Conservation (phyloP, 2,797 vertebrate genomes). For the Pseudopleuronectes americanus region DNA sequence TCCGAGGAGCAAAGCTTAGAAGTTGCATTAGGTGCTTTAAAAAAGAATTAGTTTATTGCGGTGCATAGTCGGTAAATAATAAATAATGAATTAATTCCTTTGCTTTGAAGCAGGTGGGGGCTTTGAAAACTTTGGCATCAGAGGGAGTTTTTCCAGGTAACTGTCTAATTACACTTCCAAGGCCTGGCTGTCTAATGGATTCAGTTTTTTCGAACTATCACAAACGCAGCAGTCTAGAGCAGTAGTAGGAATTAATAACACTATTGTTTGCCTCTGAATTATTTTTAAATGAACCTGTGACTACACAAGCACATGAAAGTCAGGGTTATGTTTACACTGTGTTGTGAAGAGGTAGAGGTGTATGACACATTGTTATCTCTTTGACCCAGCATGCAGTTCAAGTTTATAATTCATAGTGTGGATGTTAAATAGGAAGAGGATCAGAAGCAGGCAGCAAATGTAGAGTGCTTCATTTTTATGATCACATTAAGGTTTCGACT, state of each 20-base stretch:
- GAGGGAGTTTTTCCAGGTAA: conserved; percentile 72
- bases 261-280: conserved; percentile 50
- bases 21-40: conserved; percentile 67
- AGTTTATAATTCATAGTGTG: background rate
- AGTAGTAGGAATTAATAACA: conserved; percentile 45
- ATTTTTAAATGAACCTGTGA: conserved; percentile 43
- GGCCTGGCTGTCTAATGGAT: conserved; percentile 51
- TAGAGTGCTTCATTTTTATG: conserved; percentile 26
- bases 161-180: conserved; percentile 73
- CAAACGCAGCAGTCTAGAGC: conserved; percentile 61
- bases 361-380: too few species aligned
- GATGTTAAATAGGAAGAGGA: conserved; percentile 4
- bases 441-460: background rate
- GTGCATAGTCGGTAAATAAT: conserved; percentile 70
- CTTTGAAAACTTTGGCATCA: conserved; percentile 72
- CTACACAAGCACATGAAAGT: conserved; percentile 3
- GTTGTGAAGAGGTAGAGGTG: too few species aligned
- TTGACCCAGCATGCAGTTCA: too few species aligned
- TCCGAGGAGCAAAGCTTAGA: conserved; percentile 55
- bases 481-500: conserved; percentile 13
- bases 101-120: conserved; percentile 61
- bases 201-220: conserved; percentile 56
- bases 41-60: conserved; percentile 68
- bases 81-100: conserved; percentile 71
- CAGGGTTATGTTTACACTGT: conserved; percentile 4